Conservation (phyloP, 2,888 invertebrate species). For the Orchesella flavescens region DNA sequence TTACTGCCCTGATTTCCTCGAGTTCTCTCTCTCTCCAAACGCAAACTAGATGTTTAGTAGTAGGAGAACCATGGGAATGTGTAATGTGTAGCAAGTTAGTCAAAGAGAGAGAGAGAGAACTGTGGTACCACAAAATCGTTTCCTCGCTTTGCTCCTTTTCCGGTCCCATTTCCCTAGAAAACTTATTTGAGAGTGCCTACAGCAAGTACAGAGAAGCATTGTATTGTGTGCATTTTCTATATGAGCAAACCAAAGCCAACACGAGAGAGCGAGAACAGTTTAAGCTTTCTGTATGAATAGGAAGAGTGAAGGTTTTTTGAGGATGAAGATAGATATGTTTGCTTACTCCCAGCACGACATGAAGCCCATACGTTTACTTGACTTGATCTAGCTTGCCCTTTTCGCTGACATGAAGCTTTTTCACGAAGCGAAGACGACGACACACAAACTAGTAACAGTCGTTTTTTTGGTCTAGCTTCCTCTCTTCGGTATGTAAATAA, state of each 20-base stretch:
- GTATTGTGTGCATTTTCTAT: neutral
- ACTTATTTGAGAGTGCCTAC: conserved; percentile 37
- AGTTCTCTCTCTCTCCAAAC: conserved; percentile 19
- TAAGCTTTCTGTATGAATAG: conserved; percentile 7
- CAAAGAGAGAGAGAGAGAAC: neutral
- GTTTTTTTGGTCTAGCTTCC: conserved; percentile 42
- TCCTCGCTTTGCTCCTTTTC: conserved; percentile 55
- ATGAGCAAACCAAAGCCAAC: neutral
- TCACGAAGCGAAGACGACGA: conserved; percentile 41
- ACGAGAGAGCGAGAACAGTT: conserved; percentile 12
- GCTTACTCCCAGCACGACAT: conserved; percentile 62
- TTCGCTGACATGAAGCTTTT: conserved; percentile 58
- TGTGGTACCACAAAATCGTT: conserved; percentile 55
- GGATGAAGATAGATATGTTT: conserved; percentile 65
- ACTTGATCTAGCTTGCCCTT: conserved; percentile 60
- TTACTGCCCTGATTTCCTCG: conserved; percentile 63
- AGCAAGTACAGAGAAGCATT: neutral
- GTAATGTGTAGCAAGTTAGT: neutral
- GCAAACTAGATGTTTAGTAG: neutral
- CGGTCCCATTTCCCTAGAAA: conserved; percentile 63
- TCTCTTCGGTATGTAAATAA: conserved; percentile 62
- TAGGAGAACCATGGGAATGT: conserved; percentile 5
- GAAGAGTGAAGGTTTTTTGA: conserved; percentile 36
- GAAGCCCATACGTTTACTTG: conserved; percentile 57
- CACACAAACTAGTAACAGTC: conserved; percentile 24